These are phyloP conservation scores for Tridacna crocea DNA, from an alignment of 2,888 invertebrate genomes.

Conservation along the genomic window DNA sequence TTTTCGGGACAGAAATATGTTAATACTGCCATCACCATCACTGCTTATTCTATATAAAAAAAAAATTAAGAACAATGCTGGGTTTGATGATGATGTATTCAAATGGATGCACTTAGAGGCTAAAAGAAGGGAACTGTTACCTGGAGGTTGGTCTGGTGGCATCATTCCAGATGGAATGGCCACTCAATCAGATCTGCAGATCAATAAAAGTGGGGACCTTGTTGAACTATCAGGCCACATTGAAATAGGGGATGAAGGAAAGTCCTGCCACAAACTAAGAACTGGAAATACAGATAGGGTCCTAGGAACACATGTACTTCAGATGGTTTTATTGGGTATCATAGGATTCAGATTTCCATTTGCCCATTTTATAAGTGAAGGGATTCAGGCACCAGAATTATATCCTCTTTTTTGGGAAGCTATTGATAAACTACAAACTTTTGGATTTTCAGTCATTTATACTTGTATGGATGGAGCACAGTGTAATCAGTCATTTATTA, in stretches of 20 bases:
- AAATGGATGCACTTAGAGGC: constrained; percentile 64
- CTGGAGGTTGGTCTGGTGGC: constrained; percentile 48
- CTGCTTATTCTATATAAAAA: constrained; percentile 44
- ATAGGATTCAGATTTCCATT: constrained; percentile 59
- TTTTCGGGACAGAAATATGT: constrained; percentile 18
- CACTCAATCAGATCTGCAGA: constrained; percentile 59
- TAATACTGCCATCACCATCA: constrained; percentile 37
- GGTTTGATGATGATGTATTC: constrained; percentile 35
- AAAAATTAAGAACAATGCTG: constrained; percentile 36
- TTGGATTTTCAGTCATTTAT: constrained; percentile 33
- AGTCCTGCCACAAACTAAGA: constrained; percentile 31
- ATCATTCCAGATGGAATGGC: constrained; percentile 63
- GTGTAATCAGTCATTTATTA: constrained; percentile 38
- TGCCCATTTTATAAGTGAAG: constrained; percentile 45
- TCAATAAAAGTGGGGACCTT: constrained; percentile 47
- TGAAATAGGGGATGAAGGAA: constrained; percentile 53
- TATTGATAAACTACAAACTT: constrained; percentile 29
- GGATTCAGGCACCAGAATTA: constrained; percentile 43
- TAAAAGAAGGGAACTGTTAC: constrained; percentile 30
- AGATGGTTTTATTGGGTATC: constrained; percentile 55
- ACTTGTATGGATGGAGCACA: constrained; percentile 51
- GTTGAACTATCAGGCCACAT: constrained; percentile 54
- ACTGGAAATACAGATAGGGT: constrained; percentile 40
- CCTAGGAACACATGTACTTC: constrained; percentile 45
- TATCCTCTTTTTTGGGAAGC: constrained; percentile 47